These are phyloP conservation scores for Nebria brevicollis DNA, from an alignment of 2,888 invertebrate species.

Conservation along the genomic window DNA sequence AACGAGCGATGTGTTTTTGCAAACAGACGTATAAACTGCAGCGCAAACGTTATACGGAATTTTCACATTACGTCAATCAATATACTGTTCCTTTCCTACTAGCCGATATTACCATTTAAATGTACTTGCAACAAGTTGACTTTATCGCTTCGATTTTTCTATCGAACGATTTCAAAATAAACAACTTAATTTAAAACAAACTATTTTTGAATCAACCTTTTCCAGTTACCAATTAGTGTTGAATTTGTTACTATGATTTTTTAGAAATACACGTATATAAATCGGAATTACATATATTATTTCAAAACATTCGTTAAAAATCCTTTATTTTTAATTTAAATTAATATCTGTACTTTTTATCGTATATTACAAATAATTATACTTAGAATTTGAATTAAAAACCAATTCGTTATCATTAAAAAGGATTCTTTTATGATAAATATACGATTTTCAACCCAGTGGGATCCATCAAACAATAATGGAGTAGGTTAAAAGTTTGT, in stretches of 20 bases:
- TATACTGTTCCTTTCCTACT: conserved; percentile 11
- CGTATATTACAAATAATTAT: too few species aligned
- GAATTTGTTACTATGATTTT: neutral
- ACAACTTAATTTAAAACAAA: conserved; percentile 11
- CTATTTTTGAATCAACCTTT: conserved; percentile 13
- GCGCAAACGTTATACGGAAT: conserved; percentile 23
- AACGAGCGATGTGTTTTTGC: neutral
- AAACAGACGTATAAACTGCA: conserved; percentile 5
- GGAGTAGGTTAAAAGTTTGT: too few species aligned
- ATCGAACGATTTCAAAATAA: conserved; percentile 17
- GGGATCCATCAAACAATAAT: too few species aligned
- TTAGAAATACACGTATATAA: neutral
- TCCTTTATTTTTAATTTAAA: too few species aligned
- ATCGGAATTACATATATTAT: neutral
- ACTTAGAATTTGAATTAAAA: too few species aligned
- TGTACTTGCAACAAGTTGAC: conserved; percentile 14
- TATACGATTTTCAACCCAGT: too few species aligned
- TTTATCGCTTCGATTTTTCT: neutral
- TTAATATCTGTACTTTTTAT: too few species aligned
- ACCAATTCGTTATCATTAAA: too few species aligned
- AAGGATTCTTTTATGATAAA: too few species aligned
- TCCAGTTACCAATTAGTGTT: neutral
- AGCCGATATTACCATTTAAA: conserved; percentile 38
- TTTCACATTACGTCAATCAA: conserved; percentile 39
- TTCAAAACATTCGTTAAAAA: too few species aligned